Conservation (phyloP, 2,888 invertebrate species). For the Hypercompe scribonia region DNA sequence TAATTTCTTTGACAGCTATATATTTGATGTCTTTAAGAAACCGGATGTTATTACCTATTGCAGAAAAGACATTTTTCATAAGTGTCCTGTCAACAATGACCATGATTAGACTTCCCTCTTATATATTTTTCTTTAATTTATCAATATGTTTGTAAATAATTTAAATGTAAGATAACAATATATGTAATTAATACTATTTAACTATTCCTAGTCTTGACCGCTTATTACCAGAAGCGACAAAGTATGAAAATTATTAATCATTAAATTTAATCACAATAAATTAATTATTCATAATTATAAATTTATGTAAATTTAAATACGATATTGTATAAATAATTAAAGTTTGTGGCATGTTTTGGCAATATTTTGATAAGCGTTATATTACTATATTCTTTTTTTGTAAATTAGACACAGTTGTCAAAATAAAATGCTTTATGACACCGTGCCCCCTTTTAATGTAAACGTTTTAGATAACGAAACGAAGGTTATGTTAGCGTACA, state of each 20-base stretch:
- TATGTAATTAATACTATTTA: background rate
- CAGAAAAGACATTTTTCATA: too few species aligned
- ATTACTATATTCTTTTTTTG: constrained; percentile 5
- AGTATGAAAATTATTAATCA: constrained; percentile 6
- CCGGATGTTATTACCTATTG: too few species aligned
- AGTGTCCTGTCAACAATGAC: background rate
- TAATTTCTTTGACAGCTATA: too few species aligned
- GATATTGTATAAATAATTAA: constrained; percentile 32
- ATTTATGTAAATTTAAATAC: constrained; percentile 42
- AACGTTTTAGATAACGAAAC: background rate
- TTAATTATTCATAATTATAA: constrained; percentile 34
- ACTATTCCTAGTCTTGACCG: background rate
- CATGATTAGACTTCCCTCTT: background rate
- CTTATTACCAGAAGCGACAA: constrained; percentile 4
- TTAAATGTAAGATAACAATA: background rate
- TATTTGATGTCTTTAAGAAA: too few species aligned
- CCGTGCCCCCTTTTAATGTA: background rate
- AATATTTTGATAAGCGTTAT: constrained; percentile 21
- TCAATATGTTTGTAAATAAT: background rate
- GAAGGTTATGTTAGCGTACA: background rate
- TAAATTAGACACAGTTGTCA: constrained; percentile 7
- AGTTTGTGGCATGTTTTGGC: constrained; percentile 28
- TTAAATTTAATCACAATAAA: constrained; percentile 28
- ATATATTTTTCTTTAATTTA: background rate
- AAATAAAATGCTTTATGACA: constrained; percentile 6